Conservation (phyloP, 1,140 invertebrate genomes). For the Elymnias hypermnestra region DNA sequence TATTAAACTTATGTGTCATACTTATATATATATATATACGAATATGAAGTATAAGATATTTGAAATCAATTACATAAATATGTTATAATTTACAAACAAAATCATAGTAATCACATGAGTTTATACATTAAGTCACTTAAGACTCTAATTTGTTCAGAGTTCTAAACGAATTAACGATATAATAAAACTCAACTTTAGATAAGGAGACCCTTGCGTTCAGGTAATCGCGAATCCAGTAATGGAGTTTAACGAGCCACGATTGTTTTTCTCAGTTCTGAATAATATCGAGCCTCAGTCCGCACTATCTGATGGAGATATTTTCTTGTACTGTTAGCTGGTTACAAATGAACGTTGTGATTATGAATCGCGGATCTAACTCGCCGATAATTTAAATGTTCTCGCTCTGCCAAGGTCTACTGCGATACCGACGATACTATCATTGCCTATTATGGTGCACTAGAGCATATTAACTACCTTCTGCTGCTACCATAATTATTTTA, state of each 20-base stretch:
- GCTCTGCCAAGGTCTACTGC: slow-evolving; percentile 33
- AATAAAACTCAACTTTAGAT: slow-evolving; percentile 41
- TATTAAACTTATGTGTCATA: too few species aligned
- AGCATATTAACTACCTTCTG: slow-evolving; percentile 5
- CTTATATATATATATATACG: too few species aligned
- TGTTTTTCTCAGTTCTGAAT: slow-evolving; percentile 74
- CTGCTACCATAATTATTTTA: neutral
- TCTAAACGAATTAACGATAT: slow-evolving; percentile 30
- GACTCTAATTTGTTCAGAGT: slow-evolving; percentile 13
- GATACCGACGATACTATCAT: slow-evolving; percentile 17
- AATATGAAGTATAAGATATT: too few species aligned
- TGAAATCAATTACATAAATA: too few species aligned
- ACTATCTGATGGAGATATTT: slow-evolving; percentile 68
- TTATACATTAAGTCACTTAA: too few species aligned
- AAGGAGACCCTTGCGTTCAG: slow-evolving; percentile 42
- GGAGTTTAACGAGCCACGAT: slow-evolving; percentile 70
- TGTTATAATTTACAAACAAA: too few species aligned
- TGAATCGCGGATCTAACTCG: slow-evolving; percentile 57
- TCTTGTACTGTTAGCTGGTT: slow-evolving; percentile 62
- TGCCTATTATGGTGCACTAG: slow-evolving; percentile 9
- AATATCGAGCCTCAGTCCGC: slow-evolving; percentile 61
- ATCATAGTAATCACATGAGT: too few species aligned
- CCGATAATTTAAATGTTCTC: slow-evolving; percentile 70
- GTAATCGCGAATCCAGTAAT: slow-evolving; percentile 59
- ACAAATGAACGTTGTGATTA: slow-evolving; percentile 69